Evolutionary conservation across 2,888 invertebrate species (phyloP).

Genomic region (Zhuqinia jingwanae): DNA sequence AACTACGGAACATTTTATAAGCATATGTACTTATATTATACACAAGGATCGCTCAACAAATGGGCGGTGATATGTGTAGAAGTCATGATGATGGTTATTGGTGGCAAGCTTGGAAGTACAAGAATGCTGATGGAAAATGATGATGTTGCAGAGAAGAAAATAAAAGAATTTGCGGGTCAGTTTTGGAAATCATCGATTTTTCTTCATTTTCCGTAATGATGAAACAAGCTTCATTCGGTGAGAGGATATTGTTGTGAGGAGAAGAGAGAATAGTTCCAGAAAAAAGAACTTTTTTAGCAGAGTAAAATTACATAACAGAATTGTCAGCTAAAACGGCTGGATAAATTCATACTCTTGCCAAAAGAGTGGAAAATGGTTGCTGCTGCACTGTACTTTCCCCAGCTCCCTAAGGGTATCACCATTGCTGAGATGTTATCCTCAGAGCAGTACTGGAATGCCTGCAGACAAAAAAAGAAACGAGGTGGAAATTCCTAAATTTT

Average conservation of each 20-base stretch:
- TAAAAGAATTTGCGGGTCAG: conserved; percentile 32
- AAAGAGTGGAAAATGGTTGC: conserved; percentile 79
- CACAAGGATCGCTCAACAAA: neutral
- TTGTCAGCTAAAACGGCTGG: conserved; percentile 71
- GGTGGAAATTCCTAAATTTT: neutral
- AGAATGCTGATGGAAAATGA: conserved; percentile 36
- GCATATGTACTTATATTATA: neutral
- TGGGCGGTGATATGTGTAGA: neutral
- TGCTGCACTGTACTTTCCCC: conserved; percentile 81
- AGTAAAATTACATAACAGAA: conserved; percentile 20
- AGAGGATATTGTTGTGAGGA: too few species aligned
- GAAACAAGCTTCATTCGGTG: conserved; percentile 25
- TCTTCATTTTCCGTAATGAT: conserved; percentile 27
- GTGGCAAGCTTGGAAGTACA: neutral
- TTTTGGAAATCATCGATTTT: conserved; percentile 52
- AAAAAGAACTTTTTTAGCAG: neutral
- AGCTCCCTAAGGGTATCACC: conserved; percentile 83
- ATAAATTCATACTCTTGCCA: conserved; percentile 76
- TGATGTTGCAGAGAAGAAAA: conserved; percentile 18
- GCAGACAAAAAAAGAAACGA: conserved; percentile 68
- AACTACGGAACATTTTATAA: too few species aligned
- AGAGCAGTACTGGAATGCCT: conserved; percentile 82
- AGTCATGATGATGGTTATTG: neutral
- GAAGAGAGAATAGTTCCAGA: too few species aligned
- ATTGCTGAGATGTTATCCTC: conserved; percentile 83